A percentile compares a stretch with the other conserved stretches of the same genome.
Evolutionary conservation across 2,797 vertebrate species (phyloP).

Genomic region (Lutjanus campechanus): DNA sequence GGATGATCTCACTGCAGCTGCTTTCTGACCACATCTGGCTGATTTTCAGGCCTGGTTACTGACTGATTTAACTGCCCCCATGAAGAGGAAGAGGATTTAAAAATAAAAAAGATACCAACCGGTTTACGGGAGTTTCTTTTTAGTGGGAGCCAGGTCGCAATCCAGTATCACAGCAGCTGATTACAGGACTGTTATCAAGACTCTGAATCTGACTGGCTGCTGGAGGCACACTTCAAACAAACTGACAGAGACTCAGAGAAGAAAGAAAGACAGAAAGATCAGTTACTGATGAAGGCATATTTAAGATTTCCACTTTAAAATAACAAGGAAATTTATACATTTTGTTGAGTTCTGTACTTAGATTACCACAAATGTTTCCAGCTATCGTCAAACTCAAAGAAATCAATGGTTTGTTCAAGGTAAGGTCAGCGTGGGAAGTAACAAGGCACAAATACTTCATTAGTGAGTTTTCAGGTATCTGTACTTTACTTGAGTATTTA

Average conservation of each 20-base stretch:
- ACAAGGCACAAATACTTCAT: too few species aligned
- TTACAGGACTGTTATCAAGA: slow-evolving; percentile 50
- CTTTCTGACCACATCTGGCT: slow-evolving; percentile 53
- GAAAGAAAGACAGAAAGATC: too few species aligned
- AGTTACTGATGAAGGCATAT: too few species aligned
- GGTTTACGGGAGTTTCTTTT: slow-evolving; percentile 50
- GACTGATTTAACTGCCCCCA: slow-evolving; percentile 6
- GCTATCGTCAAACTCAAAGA: too few species aligned
- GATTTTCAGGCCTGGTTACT: slow-evolving; percentile 31
- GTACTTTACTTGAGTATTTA: too few species aligned
- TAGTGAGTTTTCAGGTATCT: too few species aligned
- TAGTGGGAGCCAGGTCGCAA: slow-evolving; percentile 57
- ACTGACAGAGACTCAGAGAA: slow-evolving; percentile 7
- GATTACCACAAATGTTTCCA: too few species aligned
- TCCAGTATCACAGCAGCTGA: slow-evolving; percentile 48
- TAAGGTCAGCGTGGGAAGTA: too few species aligned
- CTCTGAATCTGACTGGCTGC: slow-evolving; percentile 41
- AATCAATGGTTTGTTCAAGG: too few species aligned
- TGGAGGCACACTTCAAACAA: slow-evolving; percentile 55
- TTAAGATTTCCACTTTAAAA: too few species aligned
- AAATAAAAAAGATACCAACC: slow-evolving; percentile 2
- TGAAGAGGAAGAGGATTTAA: slow-evolving; percentile 33
- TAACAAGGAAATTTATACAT: too few species aligned
- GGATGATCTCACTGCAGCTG: slow-evolving; percentile 4
- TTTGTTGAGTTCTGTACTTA: too few species aligned